phyloP scores from a whole-genome alignment of 2,113 vertebrate species.

The Drymodes brunneopygia region DNA sequence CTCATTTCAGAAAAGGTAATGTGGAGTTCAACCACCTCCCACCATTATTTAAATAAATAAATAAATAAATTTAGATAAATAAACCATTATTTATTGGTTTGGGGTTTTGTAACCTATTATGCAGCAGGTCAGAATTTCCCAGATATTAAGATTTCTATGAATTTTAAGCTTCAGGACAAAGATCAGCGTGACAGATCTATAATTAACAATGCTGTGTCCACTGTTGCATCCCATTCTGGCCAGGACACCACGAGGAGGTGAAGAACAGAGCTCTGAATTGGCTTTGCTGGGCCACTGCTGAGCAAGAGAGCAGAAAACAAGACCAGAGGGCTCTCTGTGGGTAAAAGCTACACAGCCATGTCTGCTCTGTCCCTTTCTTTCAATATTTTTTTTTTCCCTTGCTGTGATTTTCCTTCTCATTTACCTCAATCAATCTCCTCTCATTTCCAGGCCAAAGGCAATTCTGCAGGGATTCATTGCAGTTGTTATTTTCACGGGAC shows the following conservation, averaged over 20 bases:
- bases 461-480: neutral
- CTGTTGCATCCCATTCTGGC: neutral
- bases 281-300: neutral
- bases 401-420: conserved; percentile 8
- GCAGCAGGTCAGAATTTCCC: neutral
- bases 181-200: neutral
- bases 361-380: neutral
- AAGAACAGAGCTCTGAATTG: neutral
- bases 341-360: neutral
- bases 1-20: neutral
- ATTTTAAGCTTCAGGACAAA: neutral
- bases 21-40: neutral
- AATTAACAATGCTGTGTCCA: neutral
- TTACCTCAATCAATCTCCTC: conserved; percentile 14
- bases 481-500: conserved; percentile 27
- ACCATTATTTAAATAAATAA: accelerated
- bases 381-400: neutral
- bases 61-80: too few relatives aligned
- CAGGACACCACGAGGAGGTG: neutral
- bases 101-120: neutral
- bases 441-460: conserved; percentile 1
- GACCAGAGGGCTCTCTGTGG: neutral
- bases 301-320: neutral
- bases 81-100: neutral
- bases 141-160: neutral